Conservation (phyloP, 2,797 vertebrate species). For the Helostoma temminkii region DNA sequence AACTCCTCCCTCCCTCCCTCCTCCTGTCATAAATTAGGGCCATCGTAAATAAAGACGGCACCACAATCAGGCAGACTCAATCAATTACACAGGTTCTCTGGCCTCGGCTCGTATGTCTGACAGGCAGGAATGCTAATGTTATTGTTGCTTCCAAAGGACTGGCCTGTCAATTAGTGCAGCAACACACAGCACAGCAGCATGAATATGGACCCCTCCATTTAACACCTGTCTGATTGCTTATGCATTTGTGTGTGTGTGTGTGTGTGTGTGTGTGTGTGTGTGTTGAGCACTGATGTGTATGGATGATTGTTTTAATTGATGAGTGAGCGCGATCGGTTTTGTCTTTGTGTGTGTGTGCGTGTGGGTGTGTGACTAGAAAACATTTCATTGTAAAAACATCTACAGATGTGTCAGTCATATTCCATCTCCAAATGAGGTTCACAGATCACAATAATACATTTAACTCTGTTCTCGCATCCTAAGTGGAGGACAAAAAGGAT, state of each 20-base stretch:
- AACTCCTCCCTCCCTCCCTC: slow-evolving; percentile 87
- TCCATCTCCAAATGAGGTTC: slow-evolving; percentile 44
- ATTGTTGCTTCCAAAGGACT: slow-evolving; percentile 89
- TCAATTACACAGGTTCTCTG: slow-evolving; percentile 91
- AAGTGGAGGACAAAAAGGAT: slow-evolving; percentile 21
- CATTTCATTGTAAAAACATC: slow-evolving; percentile 39
- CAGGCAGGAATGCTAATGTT: slow-evolving; percentile 88
- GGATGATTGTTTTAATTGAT: slow-evolving; percentile 25
- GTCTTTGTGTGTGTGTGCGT: slow-evolving; percentile 24
- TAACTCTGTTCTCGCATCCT: slow-evolving; percentile 21
- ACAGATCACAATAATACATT: slow-evolving; percentile 36
- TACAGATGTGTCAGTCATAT: slow-evolving; percentile 29
- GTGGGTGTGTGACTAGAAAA: slow-evolving; percentile 27
- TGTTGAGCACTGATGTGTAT: slow-evolving; percentile 14
- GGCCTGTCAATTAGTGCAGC: slow-evolving; percentile 82
- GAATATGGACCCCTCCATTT: slow-evolving; percentile 82
- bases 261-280: slow-evolving; percentile 41
- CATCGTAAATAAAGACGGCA: slow-evolving; percentile 97
- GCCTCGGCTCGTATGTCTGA: slow-evolving; percentile 85
- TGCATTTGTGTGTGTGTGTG: slow-evolving; percentile 21
- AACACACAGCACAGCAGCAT: slow-evolving; percentile 73
- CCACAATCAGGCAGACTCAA: slow-evolving; percentile 98
- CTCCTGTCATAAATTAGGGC: slow-evolving; percentile 95
- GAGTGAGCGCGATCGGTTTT: neutral
- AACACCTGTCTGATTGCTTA: slow-evolving; percentile 80